These are phyloP conservation scores for Pongo pygmaeus DNA, from an alignment of 2,113 vertebrate genomes.

Conservation along the genomic window DNA sequence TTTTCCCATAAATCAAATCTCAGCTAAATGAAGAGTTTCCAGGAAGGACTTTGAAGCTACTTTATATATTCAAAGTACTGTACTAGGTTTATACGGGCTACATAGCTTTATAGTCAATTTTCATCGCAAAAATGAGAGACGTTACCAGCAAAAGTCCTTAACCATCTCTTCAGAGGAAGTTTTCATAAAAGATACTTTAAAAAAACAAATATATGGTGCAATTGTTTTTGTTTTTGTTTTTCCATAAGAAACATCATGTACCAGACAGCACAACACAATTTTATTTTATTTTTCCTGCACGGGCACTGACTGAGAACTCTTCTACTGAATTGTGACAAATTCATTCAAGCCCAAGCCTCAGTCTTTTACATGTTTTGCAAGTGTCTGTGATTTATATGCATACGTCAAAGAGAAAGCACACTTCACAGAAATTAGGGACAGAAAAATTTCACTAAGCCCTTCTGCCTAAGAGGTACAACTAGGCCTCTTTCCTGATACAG, in stretches of 20 bases:
- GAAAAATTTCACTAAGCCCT: background rate
- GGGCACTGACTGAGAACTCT: background rate
- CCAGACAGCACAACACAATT: background rate
- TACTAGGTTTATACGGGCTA: background rate
- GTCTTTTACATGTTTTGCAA: conserved; percentile 41
- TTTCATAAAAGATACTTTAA: conserved; percentile 2
- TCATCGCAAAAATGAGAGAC: conserved; percentile 9
- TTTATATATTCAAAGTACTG: background rate
- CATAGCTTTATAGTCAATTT: background rate
- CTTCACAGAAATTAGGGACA: conserved; percentile 41
- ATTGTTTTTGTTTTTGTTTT: background rate
- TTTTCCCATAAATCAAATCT: conserved; percentile 26
- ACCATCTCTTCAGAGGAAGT: conserved; percentile 10
- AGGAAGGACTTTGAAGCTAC: background rate
- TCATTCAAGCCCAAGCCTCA: background rate
- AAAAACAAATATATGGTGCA: background rate
- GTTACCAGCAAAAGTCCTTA: background rate
- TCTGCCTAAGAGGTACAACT: background rate
- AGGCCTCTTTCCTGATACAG: background rate
- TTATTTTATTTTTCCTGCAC: background rate
- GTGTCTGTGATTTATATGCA: background rate
- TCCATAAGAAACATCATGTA: conserved; percentile 5
- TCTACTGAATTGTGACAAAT: conserved; percentile 45
- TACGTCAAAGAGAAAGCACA: background rate
- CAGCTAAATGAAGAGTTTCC: background rate